Percentiles rank a stretch among this genome's conserved stretches.
phyloP scores from a whole-genome alignment of 2,113 vertebrate species.

The Oenanthe oenanthe region DNA sequence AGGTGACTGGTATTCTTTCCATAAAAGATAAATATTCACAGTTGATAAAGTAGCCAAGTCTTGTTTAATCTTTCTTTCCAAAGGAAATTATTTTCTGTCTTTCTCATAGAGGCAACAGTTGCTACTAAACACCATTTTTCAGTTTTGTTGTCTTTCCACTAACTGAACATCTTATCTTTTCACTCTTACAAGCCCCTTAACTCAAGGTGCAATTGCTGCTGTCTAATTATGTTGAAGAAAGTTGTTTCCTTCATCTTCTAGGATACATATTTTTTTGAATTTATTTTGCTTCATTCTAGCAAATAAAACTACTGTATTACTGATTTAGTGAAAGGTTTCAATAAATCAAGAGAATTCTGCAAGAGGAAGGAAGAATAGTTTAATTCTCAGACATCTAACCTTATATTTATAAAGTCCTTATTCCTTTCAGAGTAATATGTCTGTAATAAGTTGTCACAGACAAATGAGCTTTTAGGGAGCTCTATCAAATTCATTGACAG shows the following conservation, averaged over 20 bases:
- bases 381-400: not conserved
- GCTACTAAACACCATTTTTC: not conserved
- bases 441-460: not conserved
- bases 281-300: not conserved
- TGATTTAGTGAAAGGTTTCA: not conserved
- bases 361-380: not conserved
- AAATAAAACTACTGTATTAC: not conserved
- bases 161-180: not conserved
- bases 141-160: not conserved
- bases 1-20: not conserved
- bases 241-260: not conserved
- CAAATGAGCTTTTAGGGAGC: not conserved
- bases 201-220: not conserved
- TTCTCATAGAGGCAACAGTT: not conserved
- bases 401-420: not conserved
- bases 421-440: not conserved
- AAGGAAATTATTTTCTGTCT: not conserved
- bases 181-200: not conserved
- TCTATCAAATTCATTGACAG: not conserved
- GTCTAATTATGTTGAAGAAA: not conserved
- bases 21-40: not conserved
- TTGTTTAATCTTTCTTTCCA: not conserved
- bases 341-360: not conserved
- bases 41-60: not conserved
- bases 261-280: fast-evolving